A percentile compares a stretch with the other conserved stretches of the same genome.
phyloP scores from a whole-genome alignment of 2,797 vertebrate genomes.

The Otolemur crassicaudatus region DNA sequence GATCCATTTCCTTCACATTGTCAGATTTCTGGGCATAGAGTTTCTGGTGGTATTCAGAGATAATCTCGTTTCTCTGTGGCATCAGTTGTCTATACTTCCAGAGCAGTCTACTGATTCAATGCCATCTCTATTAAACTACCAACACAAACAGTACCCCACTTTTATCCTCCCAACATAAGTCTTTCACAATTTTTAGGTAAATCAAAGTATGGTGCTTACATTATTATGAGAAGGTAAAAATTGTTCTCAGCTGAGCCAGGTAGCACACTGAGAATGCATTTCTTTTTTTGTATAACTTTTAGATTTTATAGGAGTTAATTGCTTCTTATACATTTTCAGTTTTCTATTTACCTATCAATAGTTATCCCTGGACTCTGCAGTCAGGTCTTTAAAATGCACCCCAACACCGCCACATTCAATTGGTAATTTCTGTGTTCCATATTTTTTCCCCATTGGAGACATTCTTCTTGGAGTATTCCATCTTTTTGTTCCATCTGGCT shows the following conservation, averaged over 20 bases:
- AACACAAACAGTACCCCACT: background rate
- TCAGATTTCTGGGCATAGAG: too few species aligned
- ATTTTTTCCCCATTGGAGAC: background rate
- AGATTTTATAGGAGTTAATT: background rate
- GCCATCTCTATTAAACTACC: too few species aligned
- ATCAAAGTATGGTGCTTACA: background rate
- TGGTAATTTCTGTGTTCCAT: background rate
- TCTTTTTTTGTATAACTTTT: background rate
- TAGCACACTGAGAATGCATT: background rate
- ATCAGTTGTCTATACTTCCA: too few species aligned
- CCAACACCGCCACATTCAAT: background rate
- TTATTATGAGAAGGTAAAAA: background rate
- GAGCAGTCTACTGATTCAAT: too few species aligned
- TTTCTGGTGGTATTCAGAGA: too few species aligned
- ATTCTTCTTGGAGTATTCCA: background rate
- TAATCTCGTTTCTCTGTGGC: too few species aligned
- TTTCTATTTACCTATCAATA: background rate
- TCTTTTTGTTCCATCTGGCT: background rate
- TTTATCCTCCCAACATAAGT: background rate
- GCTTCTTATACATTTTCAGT: background rate
- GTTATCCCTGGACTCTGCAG: background rate
- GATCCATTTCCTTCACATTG: too few species aligned
- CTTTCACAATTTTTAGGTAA: conserved; percentile 31
- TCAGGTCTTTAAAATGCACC: background rate
- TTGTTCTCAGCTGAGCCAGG: background rate